Percentiles rank a stretch among this genome's conserved stretches.
Evolutionary conservation across 2,113 vertebrate genomes (phyloP).

Genomic region (Mastomys coucha): DNA sequence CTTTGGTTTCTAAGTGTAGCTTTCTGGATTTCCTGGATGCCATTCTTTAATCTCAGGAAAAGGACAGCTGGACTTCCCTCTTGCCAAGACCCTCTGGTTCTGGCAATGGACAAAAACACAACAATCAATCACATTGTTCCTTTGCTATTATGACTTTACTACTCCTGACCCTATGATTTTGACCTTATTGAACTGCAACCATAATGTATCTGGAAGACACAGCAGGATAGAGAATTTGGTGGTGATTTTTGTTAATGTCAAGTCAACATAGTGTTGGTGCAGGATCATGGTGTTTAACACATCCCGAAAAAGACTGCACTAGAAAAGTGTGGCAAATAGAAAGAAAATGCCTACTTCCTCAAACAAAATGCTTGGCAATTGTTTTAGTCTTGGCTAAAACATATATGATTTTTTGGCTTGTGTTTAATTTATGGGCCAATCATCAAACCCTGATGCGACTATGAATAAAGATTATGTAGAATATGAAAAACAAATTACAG

Average conservation of each 20-base stretch:
- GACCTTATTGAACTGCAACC: neutral
- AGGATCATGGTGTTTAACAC: neutral
- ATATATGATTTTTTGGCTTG: conserved; percentile 29
- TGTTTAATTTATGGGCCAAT: conserved; percentile 49
- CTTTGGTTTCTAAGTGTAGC: neutral
- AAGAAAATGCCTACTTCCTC: neutral
- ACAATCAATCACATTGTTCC: neutral
- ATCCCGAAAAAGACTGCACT: neutral
- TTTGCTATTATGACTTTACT: neutral
- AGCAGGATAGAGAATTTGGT: neutral
- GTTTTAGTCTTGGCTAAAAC: conserved; percentile 51
- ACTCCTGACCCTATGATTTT: neutral
- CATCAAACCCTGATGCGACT: conserved; percentile 53
- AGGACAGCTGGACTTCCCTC: neutral
- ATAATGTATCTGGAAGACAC: neutral
- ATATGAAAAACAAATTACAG: conserved; percentile 57
- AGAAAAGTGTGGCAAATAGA: neutral
- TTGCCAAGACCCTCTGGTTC: conserved; percentile 15
- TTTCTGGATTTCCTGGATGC: neutral
- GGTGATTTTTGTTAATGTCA: neutral
- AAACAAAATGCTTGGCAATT: conserved; percentile 58
- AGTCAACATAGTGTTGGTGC: neutral
- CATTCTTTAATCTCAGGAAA: neutral
- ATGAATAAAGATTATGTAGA: conserved; percentile 76
- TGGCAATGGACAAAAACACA: neutral